Conservation (phyloP, 2,797 vertebrate genomes). For the Danio choprae region DNA sequence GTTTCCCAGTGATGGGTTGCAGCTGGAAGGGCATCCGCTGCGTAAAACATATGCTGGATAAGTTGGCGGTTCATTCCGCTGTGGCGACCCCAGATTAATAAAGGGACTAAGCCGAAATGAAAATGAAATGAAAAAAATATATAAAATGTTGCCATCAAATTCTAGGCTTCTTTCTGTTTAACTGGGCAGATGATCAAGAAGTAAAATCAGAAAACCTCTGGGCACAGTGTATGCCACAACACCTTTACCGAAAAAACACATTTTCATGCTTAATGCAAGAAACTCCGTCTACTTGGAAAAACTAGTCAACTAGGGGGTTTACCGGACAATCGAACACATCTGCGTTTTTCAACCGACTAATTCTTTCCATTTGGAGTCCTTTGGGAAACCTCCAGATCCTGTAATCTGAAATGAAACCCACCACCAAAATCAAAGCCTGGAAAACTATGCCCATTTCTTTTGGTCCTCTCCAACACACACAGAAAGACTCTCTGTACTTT, state of each 20-base stretch:
- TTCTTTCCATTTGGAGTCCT: constrained; percentile 53
- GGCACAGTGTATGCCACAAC: background rate
- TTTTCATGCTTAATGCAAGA: background rate
- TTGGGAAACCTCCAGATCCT: constrained; percentile 43
- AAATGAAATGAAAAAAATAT: no score
- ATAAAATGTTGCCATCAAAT: no score
- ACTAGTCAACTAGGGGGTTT: constrained; percentile 39
- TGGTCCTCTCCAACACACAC: constrained; percentile 12
- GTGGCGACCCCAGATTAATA: no score
- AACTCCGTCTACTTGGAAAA: constrained; percentile 34
- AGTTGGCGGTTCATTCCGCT: no score
- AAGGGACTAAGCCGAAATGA: no score
- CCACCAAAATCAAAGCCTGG: constrained; percentile 35
- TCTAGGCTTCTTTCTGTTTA: background rate
- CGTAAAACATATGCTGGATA: no score
- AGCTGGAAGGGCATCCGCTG: no score
- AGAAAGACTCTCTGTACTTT: constrained; percentile 10
- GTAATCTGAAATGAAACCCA: constrained; percentile 49
- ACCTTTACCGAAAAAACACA: background rate
- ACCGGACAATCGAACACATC: constrained; percentile 34
- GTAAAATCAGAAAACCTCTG: background rate
- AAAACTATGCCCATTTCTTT: constrained; percentile 49
- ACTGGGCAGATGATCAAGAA: background rate
- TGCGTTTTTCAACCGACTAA: constrained; percentile 28
- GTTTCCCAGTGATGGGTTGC: no score